These are phyloP conservation scores for Plecotus auritus DNA, from an alignment of 2,113 vertebrate genomes.

Conservation along the genomic window DNA sequence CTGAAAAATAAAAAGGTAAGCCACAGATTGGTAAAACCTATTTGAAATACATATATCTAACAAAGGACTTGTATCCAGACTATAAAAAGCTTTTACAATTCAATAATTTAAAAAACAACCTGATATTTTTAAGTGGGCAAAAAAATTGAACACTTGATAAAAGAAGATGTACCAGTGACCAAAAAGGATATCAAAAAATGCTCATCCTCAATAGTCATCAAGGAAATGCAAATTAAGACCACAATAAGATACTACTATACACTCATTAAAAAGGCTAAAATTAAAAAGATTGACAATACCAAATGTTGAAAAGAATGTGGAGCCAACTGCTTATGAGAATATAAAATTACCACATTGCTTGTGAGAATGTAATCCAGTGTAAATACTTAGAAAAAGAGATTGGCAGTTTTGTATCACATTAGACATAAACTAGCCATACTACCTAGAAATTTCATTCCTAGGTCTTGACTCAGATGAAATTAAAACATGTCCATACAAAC, in stretches of 20 bases:
- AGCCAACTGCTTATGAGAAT: not conserved
- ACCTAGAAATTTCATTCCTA: not conserved
- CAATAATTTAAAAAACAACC: not conserved
- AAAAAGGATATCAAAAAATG: not conserved
- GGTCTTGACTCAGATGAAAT: conserved; percentile 25
- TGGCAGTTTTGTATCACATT: not conserved
- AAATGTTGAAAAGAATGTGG: not conserved
- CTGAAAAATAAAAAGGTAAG: not conserved
- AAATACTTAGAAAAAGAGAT: not conserved
- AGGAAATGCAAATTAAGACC: conserved; percentile 13
- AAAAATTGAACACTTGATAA: not conserved
- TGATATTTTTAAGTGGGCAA: not conserved
- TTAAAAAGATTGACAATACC: not conserved
- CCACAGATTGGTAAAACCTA: not conserved
- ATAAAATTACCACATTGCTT: not conserved
- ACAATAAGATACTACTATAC: not conserved
- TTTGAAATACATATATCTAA: not conserved
- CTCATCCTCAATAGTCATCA: not conserved
- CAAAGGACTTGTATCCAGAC: not conserved
- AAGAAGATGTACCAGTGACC: not conserved
- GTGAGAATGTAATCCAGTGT: not conserved
- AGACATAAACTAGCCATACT: not conserved
- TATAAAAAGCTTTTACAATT: not conserved
- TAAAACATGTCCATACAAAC: conserved; percentile 22
- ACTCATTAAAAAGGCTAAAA: not conserved